A percentile compares a stretch with the other conserved stretches of the same genome.
phyloP scores from a whole-genome alignment of 2,797 vertebrate genomes.

The Spea hammondii region DNA sequence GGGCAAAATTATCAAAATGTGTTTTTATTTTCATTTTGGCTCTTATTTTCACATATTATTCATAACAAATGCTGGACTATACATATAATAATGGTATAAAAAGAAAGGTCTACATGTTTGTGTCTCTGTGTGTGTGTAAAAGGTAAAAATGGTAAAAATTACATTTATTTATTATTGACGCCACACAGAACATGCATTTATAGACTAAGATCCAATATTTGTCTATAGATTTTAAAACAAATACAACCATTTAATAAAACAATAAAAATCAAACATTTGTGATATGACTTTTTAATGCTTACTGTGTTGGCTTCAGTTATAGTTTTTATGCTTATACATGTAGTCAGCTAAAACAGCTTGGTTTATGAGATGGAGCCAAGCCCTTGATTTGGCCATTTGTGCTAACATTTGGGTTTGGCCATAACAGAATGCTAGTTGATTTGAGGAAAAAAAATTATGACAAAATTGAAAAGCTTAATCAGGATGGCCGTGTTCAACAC shows the following conservation, averaged over 20 bases:
- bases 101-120: too few species aligned
- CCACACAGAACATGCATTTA: not conserved
- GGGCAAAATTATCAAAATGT: too few species aligned
- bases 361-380: conserved; percentile 32
- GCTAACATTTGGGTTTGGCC: conserved; percentile 45
- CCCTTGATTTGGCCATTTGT: conserved; percentile 27
- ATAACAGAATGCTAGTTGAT: conserved; percentile 23
- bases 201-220: not conserved
- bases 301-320: conserved; percentile 41
- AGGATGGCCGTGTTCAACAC: conserved; percentile 7
- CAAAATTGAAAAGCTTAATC: conserved; percentile 17
- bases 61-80: too few species aligned
- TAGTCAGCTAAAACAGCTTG: conserved; percentile 45
- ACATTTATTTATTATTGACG: not conserved
- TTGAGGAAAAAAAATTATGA: conserved; percentile 9
- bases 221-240: conserved; percentile 3
- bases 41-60: too few species aligned
- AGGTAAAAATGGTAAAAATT: too few species aligned
- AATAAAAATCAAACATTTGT: conserved; percentile 12
- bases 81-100: too few species aligned
- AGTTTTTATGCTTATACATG: conserved; percentile 21
- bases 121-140: too few species aligned
- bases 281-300: conserved; percentile 27
- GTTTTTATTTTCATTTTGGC: too few species aligned
- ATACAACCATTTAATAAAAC: conserved; percentile 11